These are phyloP conservation scores for Labeo rohita DNA, from an alignment of 2,113 vertebrate species.

Conservation along the genomic window DNA sequence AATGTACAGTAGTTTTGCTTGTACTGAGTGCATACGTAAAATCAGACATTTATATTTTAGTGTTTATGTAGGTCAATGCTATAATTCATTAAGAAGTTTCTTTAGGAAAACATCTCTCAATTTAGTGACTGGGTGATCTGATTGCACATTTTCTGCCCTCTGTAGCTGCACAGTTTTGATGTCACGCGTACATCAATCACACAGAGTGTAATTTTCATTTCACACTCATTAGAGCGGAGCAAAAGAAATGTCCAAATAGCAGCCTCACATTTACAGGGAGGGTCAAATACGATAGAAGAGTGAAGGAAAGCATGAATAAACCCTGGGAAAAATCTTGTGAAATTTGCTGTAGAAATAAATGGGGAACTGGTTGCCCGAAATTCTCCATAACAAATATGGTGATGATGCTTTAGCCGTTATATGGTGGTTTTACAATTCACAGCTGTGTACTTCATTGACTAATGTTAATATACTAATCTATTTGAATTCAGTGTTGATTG, in stretches of 20 bases:
- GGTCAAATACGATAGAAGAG: neutral
- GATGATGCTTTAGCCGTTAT: neutral
- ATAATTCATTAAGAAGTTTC: conserved; percentile 3
- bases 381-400: neutral
- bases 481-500: too few relatives aligned
- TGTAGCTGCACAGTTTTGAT: neutral
- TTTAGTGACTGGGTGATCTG: neutral
- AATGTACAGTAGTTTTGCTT: neutral
- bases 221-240: conserved; percentile 31
- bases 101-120: neutral
- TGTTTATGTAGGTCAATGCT: conserved; percentile 11
- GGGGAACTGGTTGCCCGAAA: neutral
- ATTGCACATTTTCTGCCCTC: neutral
- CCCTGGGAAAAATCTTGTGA: too few relatives aligned
- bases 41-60: neutral
- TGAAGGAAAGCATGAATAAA: conserved; percentile 11
- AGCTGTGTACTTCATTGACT: neutral
- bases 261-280: neutral
- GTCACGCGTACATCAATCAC: conserved; percentile 1
- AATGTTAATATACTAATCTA: neutral
- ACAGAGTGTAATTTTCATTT: conserved; percentile 36
- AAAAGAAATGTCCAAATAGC: conserved; percentile 28
- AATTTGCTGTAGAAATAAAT: neutral
- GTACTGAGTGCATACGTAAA: neutral
- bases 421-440: neutral